Base-by-base conservation (phyloP, 2,113 vertebrate species). In the Todiramphus saurophagus region DNA sequence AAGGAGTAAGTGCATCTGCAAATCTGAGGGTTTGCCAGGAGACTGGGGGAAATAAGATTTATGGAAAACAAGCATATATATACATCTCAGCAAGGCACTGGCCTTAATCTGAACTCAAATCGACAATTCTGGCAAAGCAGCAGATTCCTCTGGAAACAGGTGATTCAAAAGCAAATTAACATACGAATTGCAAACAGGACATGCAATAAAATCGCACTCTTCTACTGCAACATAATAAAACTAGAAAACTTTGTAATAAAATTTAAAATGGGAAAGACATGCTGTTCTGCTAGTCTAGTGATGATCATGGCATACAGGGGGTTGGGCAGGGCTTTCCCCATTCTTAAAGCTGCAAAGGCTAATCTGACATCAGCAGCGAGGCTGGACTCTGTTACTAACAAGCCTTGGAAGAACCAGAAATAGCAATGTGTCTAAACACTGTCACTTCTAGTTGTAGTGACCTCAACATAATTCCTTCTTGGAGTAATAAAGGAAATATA, bases 1-100 rank as follows among this genome's bases (percentile, higher is more conserved):
- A 95, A 90, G 92, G 80, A 96, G 41, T 95, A 97, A 97, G 72
- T 69, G 74, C 55, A 64, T 95, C 80, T 96, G 59, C 56, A 96
- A 89, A 90, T 93, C 83, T 87, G 50, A 94, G 63, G 56, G 41
- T 97, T 96, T 69, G 39, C 18, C 53, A 64, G 15, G 59, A 91
- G 66, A 86, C 37, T 53, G 39, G 14, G 30, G 30, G 19, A 66
- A 51, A 81, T 72, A 64, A 16, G 53, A 76, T 20, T 53, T 85
- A 33, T 13, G 41, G 46, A 96, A 93, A 85, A 79, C 1, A 31
- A 83, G 46, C 46, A 90, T 13, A 2, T 68, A 86, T 73, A n/a
- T 53, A 76, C 25, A 81, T 28, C 41, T 78, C 64, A 89, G 70
- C 28, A 51, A 83, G 37, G 30, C 39, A 70, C n/a, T 78, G 73